A percentile compares a stretch with the other conserved stretches of the same genome.
phyloP scores from a whole-genome alignment of 1,140 invertebrate species.

The Hyphantria cunea region DNA sequence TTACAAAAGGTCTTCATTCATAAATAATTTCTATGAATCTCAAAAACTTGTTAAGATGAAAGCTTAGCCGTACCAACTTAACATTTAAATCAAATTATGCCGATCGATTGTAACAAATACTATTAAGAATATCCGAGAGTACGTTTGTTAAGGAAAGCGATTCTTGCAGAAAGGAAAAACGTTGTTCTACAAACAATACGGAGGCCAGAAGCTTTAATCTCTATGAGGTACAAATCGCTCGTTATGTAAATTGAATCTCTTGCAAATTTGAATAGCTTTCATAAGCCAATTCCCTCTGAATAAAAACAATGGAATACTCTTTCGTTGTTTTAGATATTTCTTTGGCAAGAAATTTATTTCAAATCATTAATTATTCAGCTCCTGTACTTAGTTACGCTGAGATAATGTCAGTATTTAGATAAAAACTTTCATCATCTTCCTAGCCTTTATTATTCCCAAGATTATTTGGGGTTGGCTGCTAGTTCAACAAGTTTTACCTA shows the following conservation, averaged over 20 bases:
- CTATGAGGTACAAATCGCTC: conserved; percentile 76
- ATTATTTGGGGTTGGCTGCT: too few relatives aligned
- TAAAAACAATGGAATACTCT: conserved; percentile 67
- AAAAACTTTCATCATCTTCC: too few relatives aligned
- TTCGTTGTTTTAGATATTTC: conserved; percentile 50
- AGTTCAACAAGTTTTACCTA: too few relatives aligned
- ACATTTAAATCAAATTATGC: conserved; percentile 20
- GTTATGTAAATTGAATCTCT: conserved; percentile 79
- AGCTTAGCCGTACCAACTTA: too few relatives aligned
- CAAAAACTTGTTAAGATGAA: not conserved
- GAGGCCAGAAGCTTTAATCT: conserved; percentile 68
- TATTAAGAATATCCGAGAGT: conserved; percentile 12
- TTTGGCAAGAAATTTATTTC: conserved; percentile 43
- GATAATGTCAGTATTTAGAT: too few relatives aligned
- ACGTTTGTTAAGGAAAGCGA: conserved; percentile 19
- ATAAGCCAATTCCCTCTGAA: conserved; percentile 71
- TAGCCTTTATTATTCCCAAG: too few relatives aligned
- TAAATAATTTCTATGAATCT: too few relatives aligned
- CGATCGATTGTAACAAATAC: conserved; percentile 24
- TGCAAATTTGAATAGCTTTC: conserved; percentile 75
- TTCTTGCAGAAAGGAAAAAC: conserved; percentile 24
- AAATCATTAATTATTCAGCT: conserved; percentile 45
- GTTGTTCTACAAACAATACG: conserved; percentile 48
- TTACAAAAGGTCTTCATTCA: too few relatives aligned
- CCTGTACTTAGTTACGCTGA: too few relatives aligned